phyloP scores from a whole-genome alignment of 1,140 invertebrate species.

The Megathymus violae region DNA sequence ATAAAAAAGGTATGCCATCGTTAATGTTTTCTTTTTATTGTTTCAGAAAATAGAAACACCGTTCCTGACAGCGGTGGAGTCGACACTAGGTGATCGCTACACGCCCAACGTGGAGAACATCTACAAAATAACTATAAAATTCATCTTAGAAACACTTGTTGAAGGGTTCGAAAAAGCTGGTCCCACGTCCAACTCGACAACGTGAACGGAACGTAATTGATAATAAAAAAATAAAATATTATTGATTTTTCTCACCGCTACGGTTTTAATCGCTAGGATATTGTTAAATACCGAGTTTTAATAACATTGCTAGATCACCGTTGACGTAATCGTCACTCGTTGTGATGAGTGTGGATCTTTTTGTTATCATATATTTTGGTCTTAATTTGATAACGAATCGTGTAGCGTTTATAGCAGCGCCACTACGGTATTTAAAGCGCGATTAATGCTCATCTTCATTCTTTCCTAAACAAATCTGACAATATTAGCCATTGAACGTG shows the following conservation, averaged over 20 bases:
- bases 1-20: constrained; percentile 1
- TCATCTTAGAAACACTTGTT: constrained; percentile 93
- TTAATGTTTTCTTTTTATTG: constrained; percentile 45
- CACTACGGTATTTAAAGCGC: too few species aligned
- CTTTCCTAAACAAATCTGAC: too few species aligned
- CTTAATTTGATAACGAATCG: too few species aligned
- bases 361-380: too few species aligned
- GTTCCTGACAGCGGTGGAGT: constrained; percentile 93
- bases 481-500: too few species aligned
- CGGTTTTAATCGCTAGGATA: neutral
- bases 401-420: too few species aligned
- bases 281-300: too few species aligned
- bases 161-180: constrained; percentile 89
- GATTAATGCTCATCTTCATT: too few species aligned
- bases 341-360: too few species aligned
- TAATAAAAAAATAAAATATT: constrained; percentile 10
- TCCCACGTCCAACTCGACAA: constrained; percentile 50
- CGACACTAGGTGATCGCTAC: constrained; percentile 93
- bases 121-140: constrained; percentile 95
- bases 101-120: constrained; percentile 96
- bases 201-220: constrained; percentile 55
- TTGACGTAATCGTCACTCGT: too few species aligned
- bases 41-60: constrained; percentile 94
- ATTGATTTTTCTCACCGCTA: neutral
- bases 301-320: too few species aligned